Conservation (phyloP, 1,140 invertebrate species). For the Anagrus nilaparvatae region DNA sequence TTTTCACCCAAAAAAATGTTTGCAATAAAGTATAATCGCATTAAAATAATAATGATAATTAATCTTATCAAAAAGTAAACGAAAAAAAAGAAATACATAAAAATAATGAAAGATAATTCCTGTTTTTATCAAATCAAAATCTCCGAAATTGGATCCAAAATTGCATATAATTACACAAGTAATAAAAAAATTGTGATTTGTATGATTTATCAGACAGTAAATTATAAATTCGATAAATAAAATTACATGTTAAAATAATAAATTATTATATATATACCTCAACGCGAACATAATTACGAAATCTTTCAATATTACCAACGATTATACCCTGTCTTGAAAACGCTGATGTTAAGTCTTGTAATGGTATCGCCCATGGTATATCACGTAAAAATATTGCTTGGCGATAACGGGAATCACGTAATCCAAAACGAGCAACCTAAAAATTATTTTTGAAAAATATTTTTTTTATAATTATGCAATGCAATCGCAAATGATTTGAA, state of each 20-base stretch:
- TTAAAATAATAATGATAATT: no score
- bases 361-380: constrained; percentile 41
- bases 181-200: no score
- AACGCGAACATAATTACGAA: constrained; percentile 38
- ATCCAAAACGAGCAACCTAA: constrained; percentile 40
- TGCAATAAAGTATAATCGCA: no score
- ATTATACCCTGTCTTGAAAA: constrained; percentile 37
- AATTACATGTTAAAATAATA: neutral
- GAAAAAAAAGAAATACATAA: no score
- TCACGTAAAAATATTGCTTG: constrained; percentile 37
- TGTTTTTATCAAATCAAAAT: no score
- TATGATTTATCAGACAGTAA: no score
- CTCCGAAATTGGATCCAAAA: no score
- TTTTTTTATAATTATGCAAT: constrained; percentile 1
- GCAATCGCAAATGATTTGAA: neutral
- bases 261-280: constrained; percentile 28
- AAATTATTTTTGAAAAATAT: neutral
- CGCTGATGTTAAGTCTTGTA: constrained; percentile 38
- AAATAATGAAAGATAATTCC: no score
- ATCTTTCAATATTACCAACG: constrained; percentile 32
- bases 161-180: no score
- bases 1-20: no score
- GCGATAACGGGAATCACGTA: constrained; percentile 35
- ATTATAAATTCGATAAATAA: no score
- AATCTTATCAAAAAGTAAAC: no score